Evolutionary conservation across 1,140 invertebrate species (phyloP), one percentile per base, ranked within the genome.

Genomic region (Drosophila sechellia): DNA sequence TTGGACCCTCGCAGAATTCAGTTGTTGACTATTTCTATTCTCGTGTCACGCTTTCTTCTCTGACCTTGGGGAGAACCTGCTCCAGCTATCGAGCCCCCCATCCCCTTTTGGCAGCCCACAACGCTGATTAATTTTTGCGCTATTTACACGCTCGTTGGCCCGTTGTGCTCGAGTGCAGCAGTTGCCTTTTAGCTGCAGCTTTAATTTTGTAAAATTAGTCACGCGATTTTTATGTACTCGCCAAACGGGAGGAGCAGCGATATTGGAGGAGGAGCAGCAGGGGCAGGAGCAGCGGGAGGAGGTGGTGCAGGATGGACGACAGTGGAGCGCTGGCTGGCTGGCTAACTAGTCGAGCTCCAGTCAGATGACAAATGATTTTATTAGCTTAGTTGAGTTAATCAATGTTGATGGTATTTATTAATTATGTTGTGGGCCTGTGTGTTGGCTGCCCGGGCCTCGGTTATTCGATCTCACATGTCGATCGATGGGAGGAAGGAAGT

Each of bases 401-500:
- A 89, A 89, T 89, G 84, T 89, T 89, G 84, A 89, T 89, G 84
- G 84, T 89, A 89, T 89, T 89, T 89, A 89, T 89, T 89, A 89
- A 89, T 89, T 89, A 89, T 89, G 84, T 89, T 84, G 85, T 90
- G 63, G 66, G 79, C 58, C 72, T 66, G 49, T 73, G 56, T 69
- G 53, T 46, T 64, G 58, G 61, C 59, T 52, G 42, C 25, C 43
- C 61, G 34, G 34, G 48, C 42, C 48, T 54, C 54, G 68, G 85
- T 89, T 89, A 87, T 87, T 83, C 79, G 83, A 87, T 78, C 76
- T 70, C 76, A 71, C 68, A 77, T 77, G 76, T 59, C 58, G 76
- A 69, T 77, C 56, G 55, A 54, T 61, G 69, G 60, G 71, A 76
- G 73, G 73, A 76, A 76, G 73, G 73, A 76, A 76, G 73, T 76